These are phyloP conservation scores for Glossosoma conforme DNA, from an alignment of 1,140 invertebrate species.

Conservation along the genomic window DNA sequence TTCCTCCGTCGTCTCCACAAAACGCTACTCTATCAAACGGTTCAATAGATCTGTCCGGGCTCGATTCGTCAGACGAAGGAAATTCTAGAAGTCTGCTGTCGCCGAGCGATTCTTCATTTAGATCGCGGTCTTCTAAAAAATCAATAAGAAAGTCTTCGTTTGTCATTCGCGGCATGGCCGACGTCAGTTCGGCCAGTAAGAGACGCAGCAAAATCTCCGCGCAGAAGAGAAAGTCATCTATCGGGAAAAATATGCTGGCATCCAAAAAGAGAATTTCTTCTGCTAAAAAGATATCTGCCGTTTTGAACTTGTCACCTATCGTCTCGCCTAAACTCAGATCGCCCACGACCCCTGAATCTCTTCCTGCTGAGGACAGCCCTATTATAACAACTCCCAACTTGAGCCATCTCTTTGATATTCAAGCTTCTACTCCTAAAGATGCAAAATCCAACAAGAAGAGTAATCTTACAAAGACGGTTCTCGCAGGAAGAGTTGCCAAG, in stretches of 20 bases:
- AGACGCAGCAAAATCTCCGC: not conserved
- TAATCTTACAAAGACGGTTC: too few species aligned
- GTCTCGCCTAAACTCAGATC: conserved; percentile 19
- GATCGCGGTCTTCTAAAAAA: too few species aligned
- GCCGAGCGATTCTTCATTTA: too few species aligned
- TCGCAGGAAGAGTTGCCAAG: conserved; percentile 5
- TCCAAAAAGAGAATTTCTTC: conserved; percentile 15
- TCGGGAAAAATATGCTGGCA: too few species aligned
- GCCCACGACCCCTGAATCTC: conserved; percentile 7
- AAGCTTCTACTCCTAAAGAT: conserved; percentile 27
- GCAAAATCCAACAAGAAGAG: too few species aligned
- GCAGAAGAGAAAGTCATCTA: not conserved
- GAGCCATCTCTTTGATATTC: conserved; percentile 18
- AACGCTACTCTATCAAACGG: too few species aligned
- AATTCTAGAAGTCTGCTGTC: too few species aligned
- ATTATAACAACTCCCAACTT: conserved; percentile 29
- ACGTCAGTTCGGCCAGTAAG: not conserved
- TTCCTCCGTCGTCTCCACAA: too few species aligned
- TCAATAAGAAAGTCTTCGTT: not conserved
- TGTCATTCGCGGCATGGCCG: not conserved
- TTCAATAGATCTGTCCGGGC: too few species aligned
- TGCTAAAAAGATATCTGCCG: not conserved
- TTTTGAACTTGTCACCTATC: conserved; percentile 20
- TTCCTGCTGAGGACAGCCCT: not conserved
- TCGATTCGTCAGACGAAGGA: too few species aligned